phyloP scores from a whole-genome alignment of 2,113 vertebrate species.

The Otis tarda region DNA sequence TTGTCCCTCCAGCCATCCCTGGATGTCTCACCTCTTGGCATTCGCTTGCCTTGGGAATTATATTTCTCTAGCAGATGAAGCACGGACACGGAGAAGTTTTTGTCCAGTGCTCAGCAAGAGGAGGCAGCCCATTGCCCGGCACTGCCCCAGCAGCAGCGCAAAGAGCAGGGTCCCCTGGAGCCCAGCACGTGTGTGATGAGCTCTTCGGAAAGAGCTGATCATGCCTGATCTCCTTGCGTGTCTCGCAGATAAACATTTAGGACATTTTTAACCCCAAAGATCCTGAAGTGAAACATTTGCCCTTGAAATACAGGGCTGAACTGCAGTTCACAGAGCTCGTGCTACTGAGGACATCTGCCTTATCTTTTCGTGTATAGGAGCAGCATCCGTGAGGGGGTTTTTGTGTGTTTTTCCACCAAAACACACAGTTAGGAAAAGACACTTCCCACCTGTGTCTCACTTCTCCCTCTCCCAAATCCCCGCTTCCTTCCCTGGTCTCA shows the following conservation, averaged over 20 bases:
- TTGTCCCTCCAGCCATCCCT: background rate
- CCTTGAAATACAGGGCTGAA: background rate
- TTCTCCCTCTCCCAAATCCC: background rate
- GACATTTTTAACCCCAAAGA: background rate
- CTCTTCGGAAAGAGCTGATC: background rate
- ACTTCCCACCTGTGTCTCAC: background rate
- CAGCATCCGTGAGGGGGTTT: accelerated
- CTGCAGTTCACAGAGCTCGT: background rate
- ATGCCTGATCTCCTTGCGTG: background rate
- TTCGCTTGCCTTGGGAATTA: background rate
- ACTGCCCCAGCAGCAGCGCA: background rate
- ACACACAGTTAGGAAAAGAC: background rate
- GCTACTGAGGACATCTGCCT: background rate
- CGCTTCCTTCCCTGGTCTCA: background rate
- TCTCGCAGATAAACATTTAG: background rate
- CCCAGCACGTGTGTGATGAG: background rate
- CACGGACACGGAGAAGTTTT: background rate
- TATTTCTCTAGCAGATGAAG: background rate
- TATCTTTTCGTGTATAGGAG: background rate
- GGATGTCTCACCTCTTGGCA: background rate
- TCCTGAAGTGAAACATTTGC: background rate
- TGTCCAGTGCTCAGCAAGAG: background rate
- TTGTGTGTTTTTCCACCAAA: background rate
- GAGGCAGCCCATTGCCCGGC: background rate
- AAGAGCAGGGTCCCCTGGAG: background rate